A percentile compares a stretch with the other conserved stretches of the same genome.
Evolutionary conservation across 2,888 invertebrate genomes (phyloP).

Genomic region (Allophyes oxyacanthae): DNA sequence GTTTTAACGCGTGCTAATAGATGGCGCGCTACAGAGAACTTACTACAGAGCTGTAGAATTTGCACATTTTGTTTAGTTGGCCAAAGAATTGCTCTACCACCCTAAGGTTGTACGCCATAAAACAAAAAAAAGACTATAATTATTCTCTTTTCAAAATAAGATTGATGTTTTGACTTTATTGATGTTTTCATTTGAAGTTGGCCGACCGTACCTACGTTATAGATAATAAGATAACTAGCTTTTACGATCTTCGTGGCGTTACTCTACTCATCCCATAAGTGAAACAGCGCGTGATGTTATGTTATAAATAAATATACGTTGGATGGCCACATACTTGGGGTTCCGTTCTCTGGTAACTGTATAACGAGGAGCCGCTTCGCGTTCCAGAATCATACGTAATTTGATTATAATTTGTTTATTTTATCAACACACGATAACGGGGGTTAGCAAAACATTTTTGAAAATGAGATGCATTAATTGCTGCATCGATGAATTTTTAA

Average conservation of each 20-base stretch:
- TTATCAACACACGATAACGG: conserved; percentile 18
- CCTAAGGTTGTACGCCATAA: too few relatives aligned
- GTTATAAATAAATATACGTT: conserved; percentile 17
- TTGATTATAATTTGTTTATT: conserved; percentile 47
- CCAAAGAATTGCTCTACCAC: too few relatives aligned
- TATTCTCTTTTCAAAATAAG: too few relatives aligned
- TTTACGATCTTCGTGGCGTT: too few relatives aligned
- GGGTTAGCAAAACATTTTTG: not conserved
- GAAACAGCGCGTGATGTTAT: conserved; percentile 10
- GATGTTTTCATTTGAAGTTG: too few relatives aligned
- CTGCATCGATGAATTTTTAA: not conserved
- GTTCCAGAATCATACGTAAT: conserved; percentile 53
- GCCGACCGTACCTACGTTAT: too few relatives aligned
- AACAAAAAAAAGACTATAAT: too few relatives aligned
- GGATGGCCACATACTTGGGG: conserved; percentile 30
- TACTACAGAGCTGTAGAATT: too few relatives aligned
- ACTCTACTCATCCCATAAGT: conserved; percentile 8
- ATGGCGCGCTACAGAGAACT: conserved; percentile 21
- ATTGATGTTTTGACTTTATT: too few relatives aligned
- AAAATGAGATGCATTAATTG: too few relatives aligned
- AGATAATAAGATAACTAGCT: too few relatives aligned
- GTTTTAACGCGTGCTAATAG: conserved; percentile 12
- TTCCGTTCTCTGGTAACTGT: conserved; percentile 39
- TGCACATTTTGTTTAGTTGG: too few relatives aligned
- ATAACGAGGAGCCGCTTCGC: conserved; percentile 25